Percentiles rank a stretch among this genome's conserved stretches.
phyloP scores from a whole-genome alignment of 2,797 vertebrate species.

The Siniperca scherzeri region DNA sequence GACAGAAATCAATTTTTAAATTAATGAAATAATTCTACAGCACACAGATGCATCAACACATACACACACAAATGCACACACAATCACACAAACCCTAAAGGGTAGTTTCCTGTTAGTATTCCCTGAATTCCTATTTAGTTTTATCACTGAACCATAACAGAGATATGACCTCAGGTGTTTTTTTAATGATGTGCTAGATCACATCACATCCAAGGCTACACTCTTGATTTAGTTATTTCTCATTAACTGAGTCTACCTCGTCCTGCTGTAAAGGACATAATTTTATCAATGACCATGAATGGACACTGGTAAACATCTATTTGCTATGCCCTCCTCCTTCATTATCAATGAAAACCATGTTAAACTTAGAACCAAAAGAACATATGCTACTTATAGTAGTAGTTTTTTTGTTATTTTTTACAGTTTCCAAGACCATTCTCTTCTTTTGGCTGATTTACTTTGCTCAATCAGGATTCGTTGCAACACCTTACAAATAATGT shows the following conservation, averaged over 20 bases:
- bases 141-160: conserved; percentile 32
- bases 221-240: conserved; percentile 28
- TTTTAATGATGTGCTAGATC: conserved; percentile 29
- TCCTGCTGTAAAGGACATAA: not conserved
- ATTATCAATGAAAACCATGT: conserved; percentile 8
- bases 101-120: conserved; percentile 12
- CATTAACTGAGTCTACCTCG: not conserved
- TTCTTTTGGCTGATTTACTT: conserved; percentile 19
- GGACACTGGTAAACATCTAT: conserved; percentile 19
- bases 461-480: not conserved
- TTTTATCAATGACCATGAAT: conserved; percentile 12
- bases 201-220: conserved; percentile 16
- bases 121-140: conserved; percentile 22
- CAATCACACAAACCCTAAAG: not conserved
- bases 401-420: not conserved
- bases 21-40: not conserved
- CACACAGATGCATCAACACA: not conserved
- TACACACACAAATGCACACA: not conserved
- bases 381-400: not conserved
- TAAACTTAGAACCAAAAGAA: not conserved
- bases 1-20: not conserved
- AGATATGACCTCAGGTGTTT: conserved; percentile 34
- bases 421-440: not conserved
- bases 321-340: not conserved
- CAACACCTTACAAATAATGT: not conserved